Evolutionary conservation across 2,797 vertebrate species (phyloP), one percentile per base, ranked within the genome.

Genomic region (Sarcoramphus papa): DNA sequence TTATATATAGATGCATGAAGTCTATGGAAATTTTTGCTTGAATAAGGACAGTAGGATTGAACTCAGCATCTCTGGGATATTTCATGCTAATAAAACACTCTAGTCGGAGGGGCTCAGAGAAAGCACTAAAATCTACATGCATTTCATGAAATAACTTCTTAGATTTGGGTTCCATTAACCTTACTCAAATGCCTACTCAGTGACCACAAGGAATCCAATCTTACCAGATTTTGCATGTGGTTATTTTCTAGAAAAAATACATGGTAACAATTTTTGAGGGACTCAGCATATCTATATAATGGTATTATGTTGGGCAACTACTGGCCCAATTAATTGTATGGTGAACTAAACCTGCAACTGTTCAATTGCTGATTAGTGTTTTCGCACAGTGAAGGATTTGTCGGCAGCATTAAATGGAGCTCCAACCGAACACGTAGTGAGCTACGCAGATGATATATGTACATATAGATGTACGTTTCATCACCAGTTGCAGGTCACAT

Each of bases 341-440:
- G 70, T 85, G 84, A 96, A 81, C 73, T 60, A 88, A 92, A 93
- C 65, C 73, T 90, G 83, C 57, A 85, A 84, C 80, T 94, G 48
- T 54, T 75, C 88, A 68, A 12, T 14, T 78, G 67, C 43, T 85
- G 78, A 96, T 88, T 70, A 69, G 91, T 27, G 77, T 12, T 95
- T 94, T 79, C 73, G 62, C 86, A 96, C 75, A 91, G 94, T 24
- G 91, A 94, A 76, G 81, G 62, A 86, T 93, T 93, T 87, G 59
- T 87, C 21, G 19, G 63, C 93, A 95, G 81, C 76, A 75, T 75
- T 93, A 96, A 96, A 77, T 24, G 53, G 35, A 85, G 41, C 81
- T 90, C 40, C 78, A 79, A 13, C 45, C 74, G 92, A 56, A 85
- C 59, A 63, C n/a, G 24, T 8, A 79, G 48, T 4, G 20, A 92